Conservation (phyloP, 92 coral and sea anemone genomes). For the Epizoanthus ramosus region DNA sequence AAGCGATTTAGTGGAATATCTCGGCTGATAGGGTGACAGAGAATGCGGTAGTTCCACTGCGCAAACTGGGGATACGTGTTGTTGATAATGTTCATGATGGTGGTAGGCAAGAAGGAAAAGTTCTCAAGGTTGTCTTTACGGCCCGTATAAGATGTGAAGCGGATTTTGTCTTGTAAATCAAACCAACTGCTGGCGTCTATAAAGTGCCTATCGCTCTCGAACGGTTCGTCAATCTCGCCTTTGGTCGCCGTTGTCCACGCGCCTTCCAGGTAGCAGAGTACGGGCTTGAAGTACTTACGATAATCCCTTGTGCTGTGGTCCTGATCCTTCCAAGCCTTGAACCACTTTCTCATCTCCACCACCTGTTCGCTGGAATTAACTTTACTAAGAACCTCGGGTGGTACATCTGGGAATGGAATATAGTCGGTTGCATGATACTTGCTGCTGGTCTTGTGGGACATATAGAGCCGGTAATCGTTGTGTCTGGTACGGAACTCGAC, state of each 20-base stretch:
- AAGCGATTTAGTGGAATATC: slow-evolving; percentile 74
- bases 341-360: slow-evolving; percentile 90
- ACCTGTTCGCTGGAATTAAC: slow-evolving; percentile 58
- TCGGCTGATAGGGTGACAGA: slow-evolving; percentile 64
- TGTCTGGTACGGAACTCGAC: slow-evolving; percentile 94
- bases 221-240: slow-evolving; percentile 85
- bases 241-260: slow-evolving; percentile 78
- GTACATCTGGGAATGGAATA: slow-evolving; percentile 83
- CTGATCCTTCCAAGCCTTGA: slow-evolving; percentile 83
- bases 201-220: slow-evolving; percentile 92
- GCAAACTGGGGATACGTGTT: slow-evolving; percentile 78
- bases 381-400: slow-evolving; percentile 54
- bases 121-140: slow-evolving; percentile 93
- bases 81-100: slow-evolving; percentile 80
- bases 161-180: slow-evolving; percentile 88
- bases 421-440: slow-evolving; percentile 62
- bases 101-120: slow-evolving; percentile 84
- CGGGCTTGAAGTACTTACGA: slow-evolving; percentile 86
- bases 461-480: slow-evolving; percentile 88
- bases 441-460: slow-evolving; percentile 64
- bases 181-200: slow-evolving; percentile 90
- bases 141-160: slow-evolving; percentile 94
- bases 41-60: slow-evolving; percentile 81
- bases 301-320: slow-evolving; percentile 77
- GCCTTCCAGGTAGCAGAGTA: slow-evolving; percentile 86